A percentile compares a stretch with the other conserved stretches of the same genome.
These are phyloP conservation scores for Amblyteles armatorius DNA, from an alignment of 2,888 invertebrate genomes.

Conservation along the genomic window DNA sequence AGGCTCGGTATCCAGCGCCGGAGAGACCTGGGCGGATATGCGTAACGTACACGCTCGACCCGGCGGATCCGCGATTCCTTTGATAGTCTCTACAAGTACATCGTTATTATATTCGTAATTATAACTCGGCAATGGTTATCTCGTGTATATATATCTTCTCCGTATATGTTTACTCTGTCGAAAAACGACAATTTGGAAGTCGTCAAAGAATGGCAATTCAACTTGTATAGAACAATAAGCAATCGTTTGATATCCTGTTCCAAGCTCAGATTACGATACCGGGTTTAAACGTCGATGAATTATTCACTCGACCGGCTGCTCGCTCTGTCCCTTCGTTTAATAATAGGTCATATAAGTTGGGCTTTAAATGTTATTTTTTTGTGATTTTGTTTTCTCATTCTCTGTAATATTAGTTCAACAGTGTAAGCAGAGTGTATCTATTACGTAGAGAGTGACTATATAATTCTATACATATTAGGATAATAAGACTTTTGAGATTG, in stretches of 20 bases:
- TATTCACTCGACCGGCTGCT: constrained; percentile 49
- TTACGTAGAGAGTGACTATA: constrained; percentile 84
- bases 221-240: constrained; percentile 66
- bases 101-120: constrained; percentile 45
- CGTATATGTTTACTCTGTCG: constrained; percentile 46
- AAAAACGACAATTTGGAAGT: constrained; percentile 63
- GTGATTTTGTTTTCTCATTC: constrained; percentile 35
- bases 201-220: constrained; percentile 66
- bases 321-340: constrained; percentile 47
- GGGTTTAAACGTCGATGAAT: constrained; percentile 62
- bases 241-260: constrained; percentile 69
- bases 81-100: constrained; percentile 34
- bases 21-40: constrained; percentile 26
- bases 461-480: constrained; percentile 85
- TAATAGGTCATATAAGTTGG: constrained; percentile 55
- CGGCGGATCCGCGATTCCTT: constrained; percentile 40
- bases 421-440: constrained; percentile 87
- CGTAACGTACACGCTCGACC: constrained; percentile 40
- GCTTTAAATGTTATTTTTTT: constrained; percentile 31
- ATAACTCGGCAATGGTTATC: constrained; percentile 54
- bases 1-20: neutral
- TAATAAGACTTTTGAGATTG: constrained; percentile 87
- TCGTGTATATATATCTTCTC: constrained; percentile 42
- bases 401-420: constrained; percentile 86
- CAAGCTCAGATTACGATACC: constrained; percentile 70